phyloP scores from a whole-genome alignment of 2,888 invertebrate genomes.

The Azorinus chamasolen region DNA sequence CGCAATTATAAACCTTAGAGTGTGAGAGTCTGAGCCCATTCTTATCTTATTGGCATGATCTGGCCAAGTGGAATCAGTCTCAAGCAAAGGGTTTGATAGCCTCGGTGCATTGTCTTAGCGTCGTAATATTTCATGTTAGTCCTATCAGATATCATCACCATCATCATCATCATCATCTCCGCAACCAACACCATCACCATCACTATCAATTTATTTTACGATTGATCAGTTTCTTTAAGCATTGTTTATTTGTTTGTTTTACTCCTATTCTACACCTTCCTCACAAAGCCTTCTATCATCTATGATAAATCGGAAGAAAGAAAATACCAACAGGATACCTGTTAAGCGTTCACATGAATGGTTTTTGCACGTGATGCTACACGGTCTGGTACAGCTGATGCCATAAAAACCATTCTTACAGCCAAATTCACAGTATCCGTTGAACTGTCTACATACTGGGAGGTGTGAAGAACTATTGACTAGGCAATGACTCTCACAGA shows the following conservation, averaged over 20 bases:
- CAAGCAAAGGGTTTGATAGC: no score
- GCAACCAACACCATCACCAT: no score
- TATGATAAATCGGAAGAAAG: background rate
- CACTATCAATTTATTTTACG: no score
- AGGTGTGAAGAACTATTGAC: background rate
- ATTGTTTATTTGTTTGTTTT: background rate
- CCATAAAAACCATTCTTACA: slow-evolving; percentile 6
- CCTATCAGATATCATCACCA: no score
- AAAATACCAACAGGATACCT: background rate
- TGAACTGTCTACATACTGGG: slow-evolving; percentile 10
- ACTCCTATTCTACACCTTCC: background rate
- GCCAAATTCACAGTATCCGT: slow-evolving; percentile 20
- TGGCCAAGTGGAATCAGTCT: no score
- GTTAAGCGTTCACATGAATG: slow-evolving; percentile 2
- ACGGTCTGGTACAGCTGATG: slow-evolving; percentile 4
- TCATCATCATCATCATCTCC: no score
- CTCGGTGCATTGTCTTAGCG: no score
- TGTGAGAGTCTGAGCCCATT: no score
- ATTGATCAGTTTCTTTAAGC: no score
- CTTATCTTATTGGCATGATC: no score
- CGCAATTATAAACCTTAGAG: no score
- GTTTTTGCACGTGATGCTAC: slow-evolving; percentile 14
- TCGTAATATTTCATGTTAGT: no score
- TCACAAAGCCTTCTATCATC: background rate
- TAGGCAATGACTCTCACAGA: background rate